Conservation (phyloP, 2,888 invertebrate genomes). For the Shargacucullia verbasci region DNA sequence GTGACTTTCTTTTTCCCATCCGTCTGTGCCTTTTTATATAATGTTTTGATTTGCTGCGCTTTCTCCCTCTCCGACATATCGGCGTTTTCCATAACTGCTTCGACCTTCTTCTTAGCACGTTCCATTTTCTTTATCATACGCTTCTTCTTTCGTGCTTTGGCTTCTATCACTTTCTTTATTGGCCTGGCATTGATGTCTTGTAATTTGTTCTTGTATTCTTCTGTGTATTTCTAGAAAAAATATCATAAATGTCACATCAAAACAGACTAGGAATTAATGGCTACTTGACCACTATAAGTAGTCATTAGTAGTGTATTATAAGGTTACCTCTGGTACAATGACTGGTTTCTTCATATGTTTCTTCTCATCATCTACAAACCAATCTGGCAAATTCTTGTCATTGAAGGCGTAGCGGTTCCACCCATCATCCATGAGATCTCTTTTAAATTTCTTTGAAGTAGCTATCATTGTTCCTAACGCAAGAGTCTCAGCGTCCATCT, state of each 20-base stretch:
- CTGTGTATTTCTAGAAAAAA: constrained; percentile 91
- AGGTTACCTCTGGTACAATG: constrained; percentile 93
- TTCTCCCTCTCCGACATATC: constrained; percentile 98
- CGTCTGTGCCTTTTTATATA: constrained; percentile 96
- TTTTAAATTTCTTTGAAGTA: constrained; percentile 96
- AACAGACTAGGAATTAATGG: no score
- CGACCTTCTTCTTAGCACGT: constrained; percentile 98
- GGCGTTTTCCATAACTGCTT: constrained; percentile 96
- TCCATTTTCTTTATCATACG: constrained; percentile 95
- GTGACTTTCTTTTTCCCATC: constrained; percentile 96
- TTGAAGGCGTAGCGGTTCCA: constrained; percentile 98
- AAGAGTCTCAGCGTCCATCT: constrained; percentile 95
- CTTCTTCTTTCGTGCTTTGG: constrained; percentile 99
- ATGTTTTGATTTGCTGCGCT: constrained; percentile 95
- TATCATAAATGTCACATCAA: neutral
- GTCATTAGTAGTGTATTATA: no score
- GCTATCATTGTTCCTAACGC: constrained; percentile 97
- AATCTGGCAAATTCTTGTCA: constrained; percentile 97
- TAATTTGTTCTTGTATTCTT: constrained; percentile 95
- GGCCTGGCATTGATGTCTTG: constrained; percentile 97
- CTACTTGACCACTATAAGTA: no score
- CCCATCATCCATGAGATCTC: constrained; percentile 96
- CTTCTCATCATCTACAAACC: constrained; percentile 98
- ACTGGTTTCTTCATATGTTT: constrained; percentile 95
- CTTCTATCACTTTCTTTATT: constrained; percentile 99